Conservation (phyloP, 1,140 invertebrate species). For the Venturia canescens region DNA sequence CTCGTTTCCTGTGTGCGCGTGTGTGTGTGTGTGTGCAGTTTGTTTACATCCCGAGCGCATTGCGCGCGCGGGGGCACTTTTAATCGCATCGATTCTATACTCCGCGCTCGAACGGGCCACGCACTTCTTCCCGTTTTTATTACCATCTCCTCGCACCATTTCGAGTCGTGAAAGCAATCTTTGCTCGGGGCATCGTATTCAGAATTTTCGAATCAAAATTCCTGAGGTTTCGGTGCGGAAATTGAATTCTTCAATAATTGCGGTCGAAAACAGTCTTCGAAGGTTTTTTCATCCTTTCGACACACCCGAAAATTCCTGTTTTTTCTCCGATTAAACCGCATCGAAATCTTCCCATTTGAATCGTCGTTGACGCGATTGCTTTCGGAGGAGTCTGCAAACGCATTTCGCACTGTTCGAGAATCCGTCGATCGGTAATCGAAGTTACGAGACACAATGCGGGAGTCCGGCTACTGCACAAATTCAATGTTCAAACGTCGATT, state of each 20-base stretch:
- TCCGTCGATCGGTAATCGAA: too few species aligned
- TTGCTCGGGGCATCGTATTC: background rate
- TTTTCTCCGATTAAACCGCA: too few species aligned
- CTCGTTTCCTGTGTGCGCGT: background rate
- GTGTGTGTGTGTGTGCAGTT: conserved; percentile 27
- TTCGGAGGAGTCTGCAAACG: background rate
- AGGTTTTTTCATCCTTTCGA: too few species aligned
- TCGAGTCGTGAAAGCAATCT: background rate
- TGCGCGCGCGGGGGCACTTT: conserved; percentile 29
- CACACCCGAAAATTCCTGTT: too few species aligned
- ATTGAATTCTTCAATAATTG: too few species aligned
- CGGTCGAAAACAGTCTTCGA: too few species aligned
- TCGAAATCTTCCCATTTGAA: too few species aligned
- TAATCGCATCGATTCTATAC: conserved; percentile 33
- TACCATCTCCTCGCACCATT: background rate
- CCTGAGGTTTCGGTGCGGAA: background rate
- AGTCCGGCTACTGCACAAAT: too few species aligned
- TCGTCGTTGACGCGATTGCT: background rate
- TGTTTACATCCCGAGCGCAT: conserved; percentile 27
- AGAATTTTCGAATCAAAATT: background rate
- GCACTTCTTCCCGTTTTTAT: background rate
- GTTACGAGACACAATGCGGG: too few species aligned
- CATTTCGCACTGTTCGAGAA: background rate
- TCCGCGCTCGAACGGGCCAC: background rate
- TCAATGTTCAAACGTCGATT: too few species aligned